These are phyloP conservation scores for Pionites leucogaster DNA, from an alignment of 2,113 vertebrate genomes.

Conservation along the genomic window DNA sequence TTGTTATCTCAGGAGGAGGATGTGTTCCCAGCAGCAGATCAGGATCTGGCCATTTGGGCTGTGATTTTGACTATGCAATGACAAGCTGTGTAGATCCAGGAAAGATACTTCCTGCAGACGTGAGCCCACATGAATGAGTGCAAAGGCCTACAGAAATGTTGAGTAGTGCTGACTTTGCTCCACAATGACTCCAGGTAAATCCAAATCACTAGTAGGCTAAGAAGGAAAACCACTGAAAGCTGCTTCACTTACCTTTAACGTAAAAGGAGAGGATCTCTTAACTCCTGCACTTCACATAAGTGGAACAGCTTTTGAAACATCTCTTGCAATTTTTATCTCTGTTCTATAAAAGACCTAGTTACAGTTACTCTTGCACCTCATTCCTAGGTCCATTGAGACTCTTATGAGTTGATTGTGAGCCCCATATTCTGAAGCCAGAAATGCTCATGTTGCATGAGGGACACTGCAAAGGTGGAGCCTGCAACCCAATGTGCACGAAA, in stretches of 20 bases:
- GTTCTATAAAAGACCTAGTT: neutral
- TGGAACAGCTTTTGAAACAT: neutral
- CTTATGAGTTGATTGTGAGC: neutral
- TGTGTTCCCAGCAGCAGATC: neutral
- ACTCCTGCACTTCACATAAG: neutral
- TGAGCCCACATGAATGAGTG: neutral
- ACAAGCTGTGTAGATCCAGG: neutral
- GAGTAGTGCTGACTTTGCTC: neutral
- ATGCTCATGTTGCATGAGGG: neutral
- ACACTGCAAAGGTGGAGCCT: neutral
- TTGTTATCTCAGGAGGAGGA: neutral
- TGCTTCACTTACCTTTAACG: neutral
- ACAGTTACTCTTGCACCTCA: neutral
- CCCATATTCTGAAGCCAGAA: neutral
- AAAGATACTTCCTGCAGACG: neutral
- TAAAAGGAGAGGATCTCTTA: neutral
- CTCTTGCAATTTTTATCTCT: neutral
- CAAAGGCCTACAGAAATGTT: neutral
- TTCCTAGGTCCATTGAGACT: neutral
- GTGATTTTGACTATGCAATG: neutral
- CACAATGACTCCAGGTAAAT: neutral
- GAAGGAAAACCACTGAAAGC: neutral
- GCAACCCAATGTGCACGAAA: neutral
- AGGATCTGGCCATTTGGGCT: neutral
- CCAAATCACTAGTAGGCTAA: neutral